Evolutionary conservation across 2,113 vertebrate species (phyloP), one percentile per base, ranked within the genome.

Genomic region (Nycticorax nycticorax): DNA sequence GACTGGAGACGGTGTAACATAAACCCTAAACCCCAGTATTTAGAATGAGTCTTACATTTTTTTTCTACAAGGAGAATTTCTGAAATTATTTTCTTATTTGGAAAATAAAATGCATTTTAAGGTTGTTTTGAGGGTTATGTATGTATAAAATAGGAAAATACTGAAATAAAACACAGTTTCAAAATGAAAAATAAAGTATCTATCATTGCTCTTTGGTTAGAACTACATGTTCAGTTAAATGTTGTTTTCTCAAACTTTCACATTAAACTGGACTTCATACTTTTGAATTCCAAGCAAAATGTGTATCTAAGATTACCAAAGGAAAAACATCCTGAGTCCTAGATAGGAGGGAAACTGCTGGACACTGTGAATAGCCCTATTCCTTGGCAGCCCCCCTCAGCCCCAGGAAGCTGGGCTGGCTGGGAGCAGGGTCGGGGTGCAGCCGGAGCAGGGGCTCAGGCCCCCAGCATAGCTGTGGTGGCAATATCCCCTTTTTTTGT

Each of bases 341-440:
- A 19, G 8, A 23, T 12, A 26, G 64, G 85, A 62, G 92, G 32
- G 10, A 47, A 52, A 14, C 4, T 56, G 18, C 33, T 48, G 33
- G 15, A 19, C 14, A 15, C 33, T 74, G 35, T 32, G 28, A 53
- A 16, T 1, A 21, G 27, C 21, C 9, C 22, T 24, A 2, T 22
- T 56, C 9, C 18, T 41, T 37, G 17, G 1, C 48, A 12, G 16
- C 6, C 12, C 60, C n/a, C 33, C 4, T 4, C n/a, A 28, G n/a
- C 1, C 1, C 2, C 3, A 3, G 39, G 56, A 28, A 43, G 8
- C 57, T 17, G 56, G 30, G 37, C 32, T 27, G 52, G 14, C 13
- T 9, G 45, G 9, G 11, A 43, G 24, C 27, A 4, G n/a, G 13
- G 8, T 1, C 0, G 5, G 27, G 47, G 15, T 16, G 14, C 50